These are phyloP conservation scores for Phylloscopus trochilus DNA, from an alignment of 2,113 vertebrate genomes.

Conservation along the genomic window DNA sequence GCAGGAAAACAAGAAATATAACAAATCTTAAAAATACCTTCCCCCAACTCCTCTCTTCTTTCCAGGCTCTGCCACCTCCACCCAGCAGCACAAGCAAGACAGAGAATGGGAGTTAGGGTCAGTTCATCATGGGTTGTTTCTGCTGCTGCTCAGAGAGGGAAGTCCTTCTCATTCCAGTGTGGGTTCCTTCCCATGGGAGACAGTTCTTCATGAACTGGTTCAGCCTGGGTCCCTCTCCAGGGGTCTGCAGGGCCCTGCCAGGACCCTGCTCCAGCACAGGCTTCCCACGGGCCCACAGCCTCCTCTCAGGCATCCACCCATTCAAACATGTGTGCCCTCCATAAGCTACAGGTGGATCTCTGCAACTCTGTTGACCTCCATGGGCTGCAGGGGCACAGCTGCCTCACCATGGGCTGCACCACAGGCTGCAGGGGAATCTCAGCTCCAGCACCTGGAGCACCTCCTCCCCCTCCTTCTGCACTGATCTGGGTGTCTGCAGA, in stretches of 20 bases:
- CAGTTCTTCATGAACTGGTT: background rate
- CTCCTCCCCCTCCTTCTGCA: background rate
- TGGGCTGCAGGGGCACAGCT: background rate
- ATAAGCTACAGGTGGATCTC: too few relatives aligned
- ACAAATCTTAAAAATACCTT: background rate
- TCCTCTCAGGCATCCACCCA: background rate
- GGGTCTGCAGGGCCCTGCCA: background rate
- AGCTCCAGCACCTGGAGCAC: accelerated
- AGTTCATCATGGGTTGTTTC: background rate
- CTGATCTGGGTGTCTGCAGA: background rate
- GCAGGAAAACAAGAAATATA: background rate
- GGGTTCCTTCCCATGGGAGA: accelerated
- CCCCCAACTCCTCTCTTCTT: background rate
- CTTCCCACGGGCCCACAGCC: background rate
- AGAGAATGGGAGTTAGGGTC: background rate
- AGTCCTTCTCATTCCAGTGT: background rate
- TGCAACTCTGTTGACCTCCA: too few relatives aligned
- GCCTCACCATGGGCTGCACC: background rate
- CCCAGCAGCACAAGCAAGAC: background rate
- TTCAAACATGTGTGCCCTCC: accelerated
- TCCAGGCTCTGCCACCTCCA: background rate
- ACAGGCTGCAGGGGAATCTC: accelerated
- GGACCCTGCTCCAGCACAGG: background rate
- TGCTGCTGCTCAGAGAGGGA: background rate
- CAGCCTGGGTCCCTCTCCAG: accelerated